Evolutionary conservation across 2,888 invertebrate species (phyloP), one percentile per base, ranked within the genome.

Genomic region (Dyspetes luteomarginatus): DNA sequence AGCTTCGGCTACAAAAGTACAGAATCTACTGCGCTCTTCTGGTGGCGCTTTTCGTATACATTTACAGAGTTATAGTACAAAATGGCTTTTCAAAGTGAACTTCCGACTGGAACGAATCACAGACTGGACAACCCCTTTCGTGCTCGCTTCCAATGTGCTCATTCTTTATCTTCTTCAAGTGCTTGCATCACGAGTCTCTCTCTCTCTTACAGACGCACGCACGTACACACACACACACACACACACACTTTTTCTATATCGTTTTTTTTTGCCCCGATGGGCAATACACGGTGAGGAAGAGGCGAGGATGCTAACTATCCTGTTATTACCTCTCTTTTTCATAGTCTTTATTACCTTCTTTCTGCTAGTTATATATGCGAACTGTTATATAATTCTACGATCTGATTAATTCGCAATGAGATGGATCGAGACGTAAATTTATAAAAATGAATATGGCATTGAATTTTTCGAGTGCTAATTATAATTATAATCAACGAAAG

Each of bases 71-170:
- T 78, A 73, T 73, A 73, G 60, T 48, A 64, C 43, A 56, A 41
- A 56, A 69, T 71, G 68, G 76, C 78, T 82, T 83, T 85, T 82
- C 84, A 84, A 87, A 86, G 85, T 82, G 85, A 82, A 76, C 85
- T 88, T 75, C 80, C 72, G 78, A 72, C 78, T 75, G 77, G 62
- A 65, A 64, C 74, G 78, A 81, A 75, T 82, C 75, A 67, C n/a
- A 78, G 17, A 81, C 77, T 65, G 81, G 77, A 74, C 74, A 69
- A 71, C 43, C 60, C 65, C 81, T 58, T 3, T 30, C 72, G 22
- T 52, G 30, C 64, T 64, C 65, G 45, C 71, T 28, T 17, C 72
- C 36, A 43, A 30, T 45, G 45, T 58, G 62, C 58, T 48, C 56
- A 48, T 81, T 78, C 81, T 81, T 78, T 74, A 74, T 77, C 81